A percentile compares a stretch with the other conserved stretches of the same genome.
Evolutionary conservation across 2,797 vertebrate genomes (phyloP).

Genomic region (Cyclura pinguis): DNA sequence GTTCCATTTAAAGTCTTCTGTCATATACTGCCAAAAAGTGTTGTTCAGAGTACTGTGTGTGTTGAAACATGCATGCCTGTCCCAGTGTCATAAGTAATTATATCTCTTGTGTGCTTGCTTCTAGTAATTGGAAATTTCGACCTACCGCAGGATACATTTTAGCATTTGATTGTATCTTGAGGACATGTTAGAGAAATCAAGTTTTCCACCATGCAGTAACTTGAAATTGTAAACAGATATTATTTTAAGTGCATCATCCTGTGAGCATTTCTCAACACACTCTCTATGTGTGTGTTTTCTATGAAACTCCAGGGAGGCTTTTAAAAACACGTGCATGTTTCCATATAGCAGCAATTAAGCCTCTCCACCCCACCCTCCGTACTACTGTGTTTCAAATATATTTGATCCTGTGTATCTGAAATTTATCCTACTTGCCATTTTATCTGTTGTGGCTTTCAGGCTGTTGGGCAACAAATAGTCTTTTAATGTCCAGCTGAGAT

Average conservation of each 20-base stretch:
- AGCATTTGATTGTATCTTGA: conserved; percentile 81
- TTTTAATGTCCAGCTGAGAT: not conserved
- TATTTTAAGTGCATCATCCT: conserved; percentile 74
- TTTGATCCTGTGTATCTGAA: conserved; percentile 65
- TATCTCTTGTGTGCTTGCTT: conserved; percentile 78
- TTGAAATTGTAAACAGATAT: conserved; percentile 80
- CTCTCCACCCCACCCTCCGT: conserved; percentile 21
- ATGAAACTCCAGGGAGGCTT: conserved; percentile 59
- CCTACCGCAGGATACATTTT: conserved; percentile 81
- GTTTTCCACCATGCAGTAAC: conserved; percentile 75
- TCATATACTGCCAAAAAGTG: conserved; percentile 83
- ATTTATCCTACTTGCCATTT: conserved; percentile 24
- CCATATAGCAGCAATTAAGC: conserved; percentile 60
- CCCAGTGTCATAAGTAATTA: conserved; percentile 85
- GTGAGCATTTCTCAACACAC: conserved; percentile 73
- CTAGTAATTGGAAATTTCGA: conserved; percentile 82
- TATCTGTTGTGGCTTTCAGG: not conserved
- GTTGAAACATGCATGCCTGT: conserved; percentile 83
- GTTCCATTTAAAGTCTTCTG: conserved; percentile 81
- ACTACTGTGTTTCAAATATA: conserved; percentile 59
- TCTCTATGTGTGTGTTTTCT: conserved; percentile 56
- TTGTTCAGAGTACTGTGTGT: conserved; percentile 79
- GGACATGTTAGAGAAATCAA: conserved; percentile 78
- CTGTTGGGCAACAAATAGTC: not conserved
- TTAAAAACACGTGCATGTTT: conserved; percentile 59